Evolutionary conservation across 2,888 invertebrate genomes (phyloP), one percentile per base, ranked within the genome.

Genomic region (Pachymerium ferrugineum): DNA sequence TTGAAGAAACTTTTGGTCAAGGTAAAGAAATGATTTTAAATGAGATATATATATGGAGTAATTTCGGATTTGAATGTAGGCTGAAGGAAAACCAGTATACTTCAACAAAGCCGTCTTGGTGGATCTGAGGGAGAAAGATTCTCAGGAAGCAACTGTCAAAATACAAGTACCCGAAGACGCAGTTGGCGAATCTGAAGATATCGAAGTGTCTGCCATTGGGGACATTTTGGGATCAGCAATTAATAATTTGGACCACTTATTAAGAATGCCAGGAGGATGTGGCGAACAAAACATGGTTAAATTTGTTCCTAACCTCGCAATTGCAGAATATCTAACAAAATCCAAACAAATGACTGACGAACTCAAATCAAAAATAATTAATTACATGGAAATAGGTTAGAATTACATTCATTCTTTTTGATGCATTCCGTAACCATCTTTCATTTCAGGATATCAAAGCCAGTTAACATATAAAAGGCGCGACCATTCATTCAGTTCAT

Each of bases 241-340:
- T 0, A 81, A 80, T 47, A 80, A 81, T 73, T 75, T 83, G 22
- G 83, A 82, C 74, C 78, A 79, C 33, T 78, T 84, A 5, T 75
- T 84, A n/a, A 77, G 79, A 71, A 83, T 83, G 82, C 83, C 84
- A 3, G 81, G 80, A 72, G 84, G 84, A 31, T 84, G 84, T 79
- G 84, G 84, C 12, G 84, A 84, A 77, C 84, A 84, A 78, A 84
- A 83, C 74, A 83, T 84, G 83, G 74, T 83, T 14, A 82, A 81
- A 69, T 81, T 83, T 76, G 83, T 83, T 10, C 84, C 84, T 1
- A 82, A 82, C 77, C 81, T 84, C n/a, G 82, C 80, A 38, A 80
- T 83, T 1, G 77, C 81, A 6, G 78, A 82, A 33, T 84, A 84
- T 74, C 78, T 84, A 54, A 78, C 78, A 14, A 78, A 79, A 19